Conservation (phyloP, 64 coral and sea anemone genomes). For the Actinia tenebrosa region DNA sequence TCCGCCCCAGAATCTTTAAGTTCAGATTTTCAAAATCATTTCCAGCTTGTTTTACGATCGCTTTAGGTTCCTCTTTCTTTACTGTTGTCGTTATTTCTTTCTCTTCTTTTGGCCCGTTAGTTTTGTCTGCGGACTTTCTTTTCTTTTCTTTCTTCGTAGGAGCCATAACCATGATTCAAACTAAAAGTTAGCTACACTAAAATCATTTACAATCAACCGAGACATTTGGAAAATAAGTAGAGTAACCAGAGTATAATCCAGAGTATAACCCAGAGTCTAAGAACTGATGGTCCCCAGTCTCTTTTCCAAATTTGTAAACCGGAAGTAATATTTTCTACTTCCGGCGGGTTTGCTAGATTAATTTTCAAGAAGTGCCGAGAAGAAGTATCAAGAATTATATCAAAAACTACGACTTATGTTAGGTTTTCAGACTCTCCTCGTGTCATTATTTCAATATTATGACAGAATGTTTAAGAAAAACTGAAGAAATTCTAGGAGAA, state of each 20-base stretch:
- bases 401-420: too few relatives aligned
- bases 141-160: constrained; percentile 22
- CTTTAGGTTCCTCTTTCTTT: background rate
- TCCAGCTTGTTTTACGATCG: background rate
- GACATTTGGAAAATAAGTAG: background rate
- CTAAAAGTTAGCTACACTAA: background rate
- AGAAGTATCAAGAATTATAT: background rate
- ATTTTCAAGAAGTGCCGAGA: background rate
- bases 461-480: too few relatives aligned
- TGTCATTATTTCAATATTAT: too few relatives aligned
- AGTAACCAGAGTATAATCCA: background rate
- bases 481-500: too few relatives aligned
- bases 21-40: background rate
- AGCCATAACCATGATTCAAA: background rate
- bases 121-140: background rate
- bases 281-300: background rate
- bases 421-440: too few relatives aligned
- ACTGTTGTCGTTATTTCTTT: background rate
- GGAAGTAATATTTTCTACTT: background rate
- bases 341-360: background rate
- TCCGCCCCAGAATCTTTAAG: background rate
- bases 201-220: background rate
- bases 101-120: background rate
- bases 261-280: background rate
- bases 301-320: background rate